Evolutionary conservation across 2,888 invertebrate species (phyloP).

Genomic region (Cheilosia urbana): DNA sequence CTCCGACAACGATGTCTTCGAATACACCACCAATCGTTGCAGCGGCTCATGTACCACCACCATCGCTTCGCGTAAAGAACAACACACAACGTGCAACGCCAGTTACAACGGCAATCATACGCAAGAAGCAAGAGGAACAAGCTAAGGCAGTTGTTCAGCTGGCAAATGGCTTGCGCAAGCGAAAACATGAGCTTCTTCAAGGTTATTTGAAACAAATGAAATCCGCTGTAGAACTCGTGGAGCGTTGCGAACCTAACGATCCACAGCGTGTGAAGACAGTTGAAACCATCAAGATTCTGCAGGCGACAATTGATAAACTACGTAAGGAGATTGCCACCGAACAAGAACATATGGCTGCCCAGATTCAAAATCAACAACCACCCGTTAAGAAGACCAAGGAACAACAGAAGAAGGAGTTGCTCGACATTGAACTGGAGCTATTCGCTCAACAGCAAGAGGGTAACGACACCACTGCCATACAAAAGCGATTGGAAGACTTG

Average conservation of each 20-base stretch:
- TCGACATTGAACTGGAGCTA: conserved; percentile 95
- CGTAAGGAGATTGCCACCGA: conserved; percentile 83
- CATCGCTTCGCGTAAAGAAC: conserved; percentile 84
- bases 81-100: conserved; percentile 83
- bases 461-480: conserved; percentile 92
- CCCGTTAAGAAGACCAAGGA: conserved; percentile 88
- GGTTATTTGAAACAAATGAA: conserved; percentile 95
- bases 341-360: conserved; percentile 83
- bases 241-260: conserved; percentile 89
- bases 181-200: conserved; percentile 93
- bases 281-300: conserved; percentile 92
- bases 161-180: conserved; percentile 91
- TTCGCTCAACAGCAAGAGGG: conserved; percentile 95
- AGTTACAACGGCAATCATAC: conserved; percentile 88
- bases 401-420: conserved; percentile 93
- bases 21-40: conserved; percentile 70
- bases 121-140: conserved; percentile 90
- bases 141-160: conserved; percentile 90
- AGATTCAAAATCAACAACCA: conserved; percentile 81
- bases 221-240: conserved; percentile 91
- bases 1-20: conserved; percentile 48
- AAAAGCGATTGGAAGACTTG: conserved; percentile 90
- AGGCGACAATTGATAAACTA: conserved; percentile 90
- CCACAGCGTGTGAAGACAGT: conserved; percentile 90
- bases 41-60: conserved; percentile 77